Evolutionary conservation across 2,113 vertebrate genomes (phyloP), one percentile per base, ranked within the genome.

Genomic region (Gasterosteus nipponicus): DNA sequence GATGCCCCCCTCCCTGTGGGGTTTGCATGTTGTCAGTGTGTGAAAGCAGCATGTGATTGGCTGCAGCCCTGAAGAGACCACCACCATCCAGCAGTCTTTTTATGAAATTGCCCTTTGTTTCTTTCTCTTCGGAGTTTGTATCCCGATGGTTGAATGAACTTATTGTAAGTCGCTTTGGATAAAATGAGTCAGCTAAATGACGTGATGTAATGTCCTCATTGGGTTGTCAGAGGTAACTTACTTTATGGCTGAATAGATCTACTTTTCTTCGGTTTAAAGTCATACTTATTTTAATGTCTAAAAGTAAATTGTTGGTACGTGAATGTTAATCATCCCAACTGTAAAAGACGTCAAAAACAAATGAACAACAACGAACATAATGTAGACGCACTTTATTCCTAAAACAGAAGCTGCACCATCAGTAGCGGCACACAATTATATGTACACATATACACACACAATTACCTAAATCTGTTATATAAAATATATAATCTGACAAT

Each of bases 401-500:
- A 96, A 96, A 97, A 97, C 96, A 92, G 92, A 96, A 96, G 95
- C 96, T 97, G 96, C 96, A 96, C 96, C 95, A 97, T 96, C 95
- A 96, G 96, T 96, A 95, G 96, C 95, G 96, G 96, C 95, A 97
- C 96, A 94, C 95, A 94, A 96, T 89, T 92, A 92, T 94, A 93
- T 94, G 85, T 93, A 93, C 92, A 93, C 89, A 93, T 90, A 92
- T 93, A 91, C 89, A 93, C 87, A 89, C 87, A 96, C 95, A 95
- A 95, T 95, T 93, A 89, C 96, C 96, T 94, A 96, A 96, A 98
- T 96, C 94, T 97, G 96, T 97, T 95, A 98, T 98, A 97, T 95
- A 98, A 99, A 98, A 97, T 97, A 96, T 97, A 96, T 97, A 96
- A 93, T 94, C 92, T 96, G 96, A 97, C 96, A 97, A 91, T 91